Base-by-base conservation (phyloP, 2,888 invertebrate genomes). In the Plemyria rubiginata region DNA sequence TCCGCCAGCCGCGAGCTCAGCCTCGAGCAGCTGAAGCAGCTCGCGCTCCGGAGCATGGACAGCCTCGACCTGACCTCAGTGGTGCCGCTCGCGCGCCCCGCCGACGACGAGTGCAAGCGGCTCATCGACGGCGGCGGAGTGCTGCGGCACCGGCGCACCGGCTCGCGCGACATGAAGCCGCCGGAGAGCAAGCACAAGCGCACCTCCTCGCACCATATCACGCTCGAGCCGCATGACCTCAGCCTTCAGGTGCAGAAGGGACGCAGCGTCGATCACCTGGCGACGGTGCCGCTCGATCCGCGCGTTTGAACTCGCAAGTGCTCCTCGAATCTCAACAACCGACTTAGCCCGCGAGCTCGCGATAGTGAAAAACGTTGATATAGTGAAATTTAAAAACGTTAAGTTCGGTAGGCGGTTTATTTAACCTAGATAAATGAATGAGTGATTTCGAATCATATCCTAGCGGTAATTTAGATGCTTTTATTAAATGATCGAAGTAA, bases 71-170 rank as follows among this genome's bases (percentile, higher is more conserved):
- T 91, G 12, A 82, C 85, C 16, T n/a, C n/a, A n/a, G 87, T 80
- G 67, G 82, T 89, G 66, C 90, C 90, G 63, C 81, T 87, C n/a
- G 68, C 82, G 60, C 84, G 84, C 43, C 80, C 84, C 76, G 81
- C 70, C 29, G 92, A 90, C 80, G 93, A 92, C 70, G 93, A 93
- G 74, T 90, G 88, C 80, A 88, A 89, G 77, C 86, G 92, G 56
- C 82, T 93, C 29, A 83, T 93, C 65, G 91, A 90, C 54, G 78
- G 86, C 68, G 81, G 81, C 55, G 88, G 87, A 60, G 91, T 84
- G 64, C 81, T 95, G 66, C 89, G 95, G 1, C 95, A 95, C 82
- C 91, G 95, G 4, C 91, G 95, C 73, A 94, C 94, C 45, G 93
- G 93, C 74, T 94, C 94, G n/a, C 92, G 90, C 73, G 95, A 95